Evolutionary conservation across 2,888 invertebrate species (phyloP), one percentile per base, ranked within the genome.

Genomic region (Sussaba pulchella): DNA sequence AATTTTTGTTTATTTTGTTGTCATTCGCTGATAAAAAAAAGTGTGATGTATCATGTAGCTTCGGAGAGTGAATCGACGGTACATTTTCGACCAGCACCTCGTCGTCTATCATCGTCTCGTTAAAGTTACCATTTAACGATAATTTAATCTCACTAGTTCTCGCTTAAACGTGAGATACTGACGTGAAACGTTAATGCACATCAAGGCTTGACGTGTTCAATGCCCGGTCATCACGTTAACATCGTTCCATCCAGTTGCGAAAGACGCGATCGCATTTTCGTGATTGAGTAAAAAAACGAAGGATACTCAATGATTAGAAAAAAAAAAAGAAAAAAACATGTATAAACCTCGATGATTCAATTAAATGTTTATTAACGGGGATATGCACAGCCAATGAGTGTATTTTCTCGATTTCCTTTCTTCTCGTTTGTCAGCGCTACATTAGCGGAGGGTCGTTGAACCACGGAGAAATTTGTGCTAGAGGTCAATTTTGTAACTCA

Each of bases 161-260:
- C 59, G 36, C 14, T 19, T 75, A 41, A 57, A 43, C 50, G 41
- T 36, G 50, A 45, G 45, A 57, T n/a, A 39, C 45, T 12, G 47
- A 43, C 31, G n/a, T n/a, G n/a, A 70, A 39, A 31, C 31, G 6
- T 31, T 31, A 80, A 76, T 80, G 21, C 76, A 80, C 76, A 75
- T 80, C 39, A 66, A 59, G 43, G 31, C 50, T 69, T 21, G 14
- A 1, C 2, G 31, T n/a, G 14, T 24, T 4, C 36, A 36, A 31
- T 6, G 47, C 39, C 54, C 21, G 54, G 31, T 73, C 66, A 36
- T 31, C 70, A 43, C 24, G 45, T 47, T 5, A 72, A 47, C 54
- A 26, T 61, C 64, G 84, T 84, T 83, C 84, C 84, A 84, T 83
- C 84, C 83, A 77, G 83, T 66, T 41, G 19, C 50, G 66, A 78